Conservation (phyloP, 2,113 vertebrate species). For the Corythaeola cristata region DNA sequence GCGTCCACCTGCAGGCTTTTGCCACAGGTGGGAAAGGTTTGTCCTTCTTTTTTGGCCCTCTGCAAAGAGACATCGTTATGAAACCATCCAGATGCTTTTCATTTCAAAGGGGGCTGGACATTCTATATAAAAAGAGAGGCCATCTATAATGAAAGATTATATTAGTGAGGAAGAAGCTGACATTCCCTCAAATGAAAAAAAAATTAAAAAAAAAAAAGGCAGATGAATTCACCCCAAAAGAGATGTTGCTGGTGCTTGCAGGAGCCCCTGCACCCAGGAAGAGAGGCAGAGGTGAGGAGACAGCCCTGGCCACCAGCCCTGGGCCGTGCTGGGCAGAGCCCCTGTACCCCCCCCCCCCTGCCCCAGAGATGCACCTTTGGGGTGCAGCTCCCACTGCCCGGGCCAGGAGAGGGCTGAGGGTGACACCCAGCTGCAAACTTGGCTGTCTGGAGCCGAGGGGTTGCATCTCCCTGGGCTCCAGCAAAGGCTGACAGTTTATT, state of each 20-base stretch:
- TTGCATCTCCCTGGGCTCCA: not conserved
- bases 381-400: not conserved
- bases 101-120: not conserved
- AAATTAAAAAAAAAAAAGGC: not conserved
- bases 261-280: not conserved
- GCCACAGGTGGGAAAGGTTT: not conserved
- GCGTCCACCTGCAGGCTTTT: not conserved
- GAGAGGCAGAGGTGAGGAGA: not conserved
- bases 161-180: not conserved
- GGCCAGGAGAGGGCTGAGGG: not conserved
- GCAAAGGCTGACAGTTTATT: not conserved
- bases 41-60: not conserved
- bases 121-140: not conserved
- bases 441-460: not conserved
- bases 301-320: not conserved
- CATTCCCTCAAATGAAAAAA: not conserved
- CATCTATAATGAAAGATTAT: not conserved
- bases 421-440: constrained; percentile 34
- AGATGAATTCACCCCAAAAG: not conserved
- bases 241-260: accelerated
- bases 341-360: not conserved
- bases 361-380: not conserved
- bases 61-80: not conserved
- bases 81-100: not conserved
- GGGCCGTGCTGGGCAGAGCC: too few relatives aligned